Base-by-base conservation (phyloP, 2,888 invertebrate species). In the Ormia ochracea region DNA sequence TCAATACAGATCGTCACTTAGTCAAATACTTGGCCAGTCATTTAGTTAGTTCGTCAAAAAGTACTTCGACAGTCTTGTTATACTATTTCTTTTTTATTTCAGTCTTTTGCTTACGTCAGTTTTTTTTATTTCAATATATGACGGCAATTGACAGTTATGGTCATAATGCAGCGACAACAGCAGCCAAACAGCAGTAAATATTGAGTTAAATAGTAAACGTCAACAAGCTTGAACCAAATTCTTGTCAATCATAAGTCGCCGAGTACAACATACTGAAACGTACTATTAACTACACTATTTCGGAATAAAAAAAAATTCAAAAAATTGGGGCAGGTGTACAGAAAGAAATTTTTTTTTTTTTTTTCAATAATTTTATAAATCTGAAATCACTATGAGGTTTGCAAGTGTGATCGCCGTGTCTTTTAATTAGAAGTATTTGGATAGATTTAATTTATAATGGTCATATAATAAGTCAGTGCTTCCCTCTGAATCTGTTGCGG, bases 171-270 rank as follows among this genome's bases (percentile, higher is more conserved):
- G 66, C 72, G 31, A 43, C 45, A 50, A 41, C 48, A 63, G 54
- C 73, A 56, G 63, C 66, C 59, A 50, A 58, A 43, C 59, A 59
- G 54, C 63, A 63, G 68, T 54, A 76, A 74, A 63, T 63, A 48
- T 54, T 80, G 41, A 72, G 65, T 50, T 74, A 41, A 74, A 66
- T 63, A 68, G 76, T 69, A 63, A 69, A 80, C 76, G 85, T 85
- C 86, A 87, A 85, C 84, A 81, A 83, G 83, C 84, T 85, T 85
- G 86, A 83, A 84, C 87, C 84, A 86, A 86, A 86, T 86, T 85
- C 86, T 86, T 84, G 70, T 81, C 83, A 80, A 77, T 72, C 78
- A 80, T 77, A 81, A 74, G 66, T 66, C 21, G 59, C 31, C 19
- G 21, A 59, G 33, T 52, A 38, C 59, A 52, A 33, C 28, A 70